Percentiles rank a stretch among this genome's conserved stretches.
These are phyloP conservation scores for Thalassaphorura encarpata DNA, from an alignment of 1,140 invertebrate genomes.

Conservation along the genomic window DNA sequence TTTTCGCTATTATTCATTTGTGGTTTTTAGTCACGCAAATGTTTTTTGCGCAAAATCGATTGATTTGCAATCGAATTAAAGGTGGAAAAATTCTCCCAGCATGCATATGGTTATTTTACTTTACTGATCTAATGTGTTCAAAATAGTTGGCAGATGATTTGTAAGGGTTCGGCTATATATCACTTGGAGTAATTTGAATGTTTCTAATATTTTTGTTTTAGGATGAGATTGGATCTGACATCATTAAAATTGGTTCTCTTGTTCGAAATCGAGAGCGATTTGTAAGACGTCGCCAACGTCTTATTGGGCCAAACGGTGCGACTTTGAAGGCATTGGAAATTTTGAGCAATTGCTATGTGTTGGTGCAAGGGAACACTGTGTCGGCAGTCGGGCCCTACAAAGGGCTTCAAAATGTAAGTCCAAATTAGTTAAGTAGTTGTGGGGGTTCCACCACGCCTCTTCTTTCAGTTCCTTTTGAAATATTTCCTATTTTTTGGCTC, in stretches of 20 bases:
- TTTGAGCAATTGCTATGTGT: conserved; percentile 93
- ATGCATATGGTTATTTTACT: too few relatives aligned
- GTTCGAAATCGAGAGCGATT: conserved; percentile 91
- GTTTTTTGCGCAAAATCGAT: too few relatives aligned
- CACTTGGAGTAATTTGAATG: neutral
- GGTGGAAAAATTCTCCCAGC: too few relatives aligned
- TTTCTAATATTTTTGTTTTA: conserved; percentile 10
- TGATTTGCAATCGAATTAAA: too few relatives aligned
- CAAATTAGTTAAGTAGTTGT: neutral
- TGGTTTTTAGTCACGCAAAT: too few relatives aligned
- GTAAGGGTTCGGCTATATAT: too few relatives aligned
- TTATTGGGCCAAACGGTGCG: conserved; percentile 94
- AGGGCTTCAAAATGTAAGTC: conserved; percentile 71
- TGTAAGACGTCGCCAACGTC: conserved; percentile 82
- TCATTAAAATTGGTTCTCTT: conserved; percentile 91
- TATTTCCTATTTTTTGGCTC: too few relatives aligned
- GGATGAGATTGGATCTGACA: conserved; percentile 87
- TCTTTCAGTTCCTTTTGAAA: too few relatives aligned
- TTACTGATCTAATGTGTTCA: too few relatives aligned
- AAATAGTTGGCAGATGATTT: too few relatives aligned
- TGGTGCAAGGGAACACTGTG: conserved; percentile 98
- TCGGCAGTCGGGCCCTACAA: conserved; percentile 88
- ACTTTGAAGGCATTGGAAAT: conserved; percentile 96
- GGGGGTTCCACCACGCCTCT: neutral
- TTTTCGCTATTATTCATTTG: too few relatives aligned